Conservation (phyloP, 2,113 vertebrate genomes). For the Struthidea cinerea region DNA sequence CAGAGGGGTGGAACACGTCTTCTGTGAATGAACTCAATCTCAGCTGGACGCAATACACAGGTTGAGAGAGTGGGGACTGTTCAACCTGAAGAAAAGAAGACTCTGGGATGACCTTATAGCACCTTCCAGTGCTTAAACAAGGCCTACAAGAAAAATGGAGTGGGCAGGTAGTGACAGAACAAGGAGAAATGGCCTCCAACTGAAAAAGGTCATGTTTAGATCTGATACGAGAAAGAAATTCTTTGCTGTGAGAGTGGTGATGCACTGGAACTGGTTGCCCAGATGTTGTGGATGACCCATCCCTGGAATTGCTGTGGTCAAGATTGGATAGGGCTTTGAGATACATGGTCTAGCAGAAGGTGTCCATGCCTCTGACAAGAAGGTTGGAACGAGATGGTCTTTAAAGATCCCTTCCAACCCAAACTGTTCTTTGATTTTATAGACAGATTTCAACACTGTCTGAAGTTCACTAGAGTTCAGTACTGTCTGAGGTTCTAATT, state of each 20-base stretch:
- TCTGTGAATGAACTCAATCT: neutral
- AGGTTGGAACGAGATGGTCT: neutral
- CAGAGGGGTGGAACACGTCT: neutral
- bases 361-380: neutral
- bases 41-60: neutral
- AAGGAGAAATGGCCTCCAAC: neutral
- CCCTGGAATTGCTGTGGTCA: neutral
- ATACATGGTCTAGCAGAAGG: neutral
- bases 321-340: neutral
- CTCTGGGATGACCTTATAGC: neutral
- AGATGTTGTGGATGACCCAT: neutral
- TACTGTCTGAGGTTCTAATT: neutral
- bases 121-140: neutral
- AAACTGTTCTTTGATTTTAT: neutral
- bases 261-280: neutral
- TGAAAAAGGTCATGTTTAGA: neutral
- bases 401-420: neutral
- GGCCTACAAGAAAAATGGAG: neutral
- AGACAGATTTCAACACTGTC: neutral
- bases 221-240: neutral
- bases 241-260: neutral
- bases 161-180: neutral
- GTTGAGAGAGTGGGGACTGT: neutral
- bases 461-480: neutral
- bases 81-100: neutral